phyloP scores from a whole-genome alignment of 2,113 vertebrate species.

The Muscicapa adusta region DNA sequence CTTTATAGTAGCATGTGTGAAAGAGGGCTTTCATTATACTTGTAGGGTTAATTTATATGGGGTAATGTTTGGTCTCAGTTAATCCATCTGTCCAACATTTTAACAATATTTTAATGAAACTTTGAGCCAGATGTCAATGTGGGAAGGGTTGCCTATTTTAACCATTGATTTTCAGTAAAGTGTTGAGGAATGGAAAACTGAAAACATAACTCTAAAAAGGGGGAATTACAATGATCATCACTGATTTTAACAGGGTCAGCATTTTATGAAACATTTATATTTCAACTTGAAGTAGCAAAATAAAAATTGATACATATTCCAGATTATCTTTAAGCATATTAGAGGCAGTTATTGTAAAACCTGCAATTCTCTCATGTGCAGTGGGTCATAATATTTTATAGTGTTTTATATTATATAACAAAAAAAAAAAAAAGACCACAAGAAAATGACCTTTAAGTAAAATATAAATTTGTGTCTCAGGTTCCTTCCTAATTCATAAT shows the following conservation, averaged over 20 bases:
- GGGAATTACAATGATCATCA: not conserved
- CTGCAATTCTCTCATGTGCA: not conserved
- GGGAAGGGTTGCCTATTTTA: not conserved
- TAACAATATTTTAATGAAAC: conserved; percentile 40
- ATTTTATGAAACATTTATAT: not conserved
- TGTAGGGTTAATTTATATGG: conserved; percentile 19
- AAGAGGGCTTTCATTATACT: conserved; percentile 43
- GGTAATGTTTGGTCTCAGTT: conserved; percentile 10
- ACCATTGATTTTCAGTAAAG: not conserved
- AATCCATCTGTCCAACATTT: conserved; percentile 21
- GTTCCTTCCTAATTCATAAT: not conserved
- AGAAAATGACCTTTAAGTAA: not conserved
- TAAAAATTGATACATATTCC: not conserved
- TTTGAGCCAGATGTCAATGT: not conserved
- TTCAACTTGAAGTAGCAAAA: not conserved
- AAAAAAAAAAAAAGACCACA: not conserved
- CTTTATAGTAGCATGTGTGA: conserved; percentile 30
- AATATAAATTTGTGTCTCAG: not conserved
- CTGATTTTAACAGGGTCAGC: not conserved
- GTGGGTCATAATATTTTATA: not conserved
- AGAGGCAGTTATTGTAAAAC: not conserved
- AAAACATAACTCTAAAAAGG: not conserved
- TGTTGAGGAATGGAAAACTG: not conserved
- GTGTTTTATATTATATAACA: not conserved
- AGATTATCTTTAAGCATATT: not conserved